Percentiles rank a stretch among this genome's conserved stretches.
phyloP scores from a whole-genome alignment of 2,797 vertebrate genomes.

The Sebastes cheni region DNA sequence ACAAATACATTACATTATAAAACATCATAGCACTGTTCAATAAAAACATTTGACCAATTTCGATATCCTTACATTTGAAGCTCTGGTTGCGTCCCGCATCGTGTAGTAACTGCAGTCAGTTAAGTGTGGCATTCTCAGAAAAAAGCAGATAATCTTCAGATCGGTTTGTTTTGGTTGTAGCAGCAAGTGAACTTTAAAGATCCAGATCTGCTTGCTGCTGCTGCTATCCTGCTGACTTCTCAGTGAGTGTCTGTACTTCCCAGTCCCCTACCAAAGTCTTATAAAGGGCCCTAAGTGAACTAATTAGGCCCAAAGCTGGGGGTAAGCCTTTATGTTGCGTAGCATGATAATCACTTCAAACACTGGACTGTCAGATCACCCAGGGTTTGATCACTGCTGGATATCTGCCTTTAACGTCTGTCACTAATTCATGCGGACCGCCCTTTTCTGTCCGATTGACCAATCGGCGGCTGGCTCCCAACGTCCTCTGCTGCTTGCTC shows the following conservation, averaged over 20 bases:
- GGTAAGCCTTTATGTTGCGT: conserved; percentile 83
- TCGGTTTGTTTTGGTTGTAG: conserved; percentile 42
- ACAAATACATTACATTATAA: background rate
- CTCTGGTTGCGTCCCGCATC: conserved; percentile 81
- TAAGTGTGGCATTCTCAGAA: conserved; percentile 87
- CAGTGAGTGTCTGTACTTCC: conserved; percentile 56
- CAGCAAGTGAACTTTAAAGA: conserved; percentile 54
- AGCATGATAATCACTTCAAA: conserved; percentile 88
- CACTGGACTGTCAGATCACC: conserved; percentile 84
- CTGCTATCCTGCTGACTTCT: conserved; percentile 60
- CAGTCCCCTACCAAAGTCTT: conserved; percentile 72
- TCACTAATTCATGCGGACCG: conserved; percentile 80
- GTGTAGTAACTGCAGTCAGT: conserved; percentile 85
- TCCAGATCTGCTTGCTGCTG: conserved; percentile 55
- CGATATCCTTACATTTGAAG: conserved; percentile 77
- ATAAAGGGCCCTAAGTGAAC: conserved; percentile 83
- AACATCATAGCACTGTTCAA: background rate
- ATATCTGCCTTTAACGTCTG: conserved; percentile 80
- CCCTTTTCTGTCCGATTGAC: conserved; percentile 67
- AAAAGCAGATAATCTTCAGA: conserved; percentile 55
- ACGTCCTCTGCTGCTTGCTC: conserved; percentile 81
- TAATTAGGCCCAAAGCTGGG: conserved; percentile 84
- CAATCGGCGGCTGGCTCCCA: conserved; percentile 73
- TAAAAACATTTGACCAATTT: background rate
- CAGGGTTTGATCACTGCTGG: conserved; percentile 86